A percentile compares a stretch with the other conserved stretches of the same genome.
Conservation (phyloP, 2,113 vertebrate genomes). For the Elachura formosa region DNA sequence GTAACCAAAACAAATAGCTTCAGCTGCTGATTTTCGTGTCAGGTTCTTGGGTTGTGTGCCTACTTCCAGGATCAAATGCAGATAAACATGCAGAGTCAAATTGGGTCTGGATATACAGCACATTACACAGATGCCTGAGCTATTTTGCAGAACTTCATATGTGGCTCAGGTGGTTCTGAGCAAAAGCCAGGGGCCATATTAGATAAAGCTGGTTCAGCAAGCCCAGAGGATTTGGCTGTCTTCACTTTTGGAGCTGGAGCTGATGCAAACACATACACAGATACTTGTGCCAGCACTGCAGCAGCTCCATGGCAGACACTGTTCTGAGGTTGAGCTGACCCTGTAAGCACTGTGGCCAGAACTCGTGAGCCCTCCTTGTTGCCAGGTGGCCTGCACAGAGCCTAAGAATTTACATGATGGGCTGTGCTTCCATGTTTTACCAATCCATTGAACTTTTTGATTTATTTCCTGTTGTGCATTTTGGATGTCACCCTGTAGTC, state of each 20-base stretch:
- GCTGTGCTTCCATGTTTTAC: not conserved
- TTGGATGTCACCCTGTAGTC: not conserved
- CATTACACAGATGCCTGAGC: not conserved
- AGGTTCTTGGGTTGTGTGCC: not conserved
- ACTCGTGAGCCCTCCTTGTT: fast-evolving
- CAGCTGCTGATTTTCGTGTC: not conserved
- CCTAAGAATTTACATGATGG: not conserved
- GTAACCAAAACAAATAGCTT: not conserved
- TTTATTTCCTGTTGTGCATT: not conserved
- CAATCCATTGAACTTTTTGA: not conserved
- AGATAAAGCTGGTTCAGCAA: not conserved
- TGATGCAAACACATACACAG: not conserved
- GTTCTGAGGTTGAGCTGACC: not conserved
- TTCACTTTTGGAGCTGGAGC: not conserved
- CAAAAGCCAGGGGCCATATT: not conserved
- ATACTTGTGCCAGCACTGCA: not conserved
- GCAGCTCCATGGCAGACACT: not conserved
- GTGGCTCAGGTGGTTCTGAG: not conserved
- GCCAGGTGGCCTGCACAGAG: not conserved
- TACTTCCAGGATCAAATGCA: not conserved
- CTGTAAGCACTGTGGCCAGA: not conserved
- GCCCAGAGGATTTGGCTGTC: not conserved
- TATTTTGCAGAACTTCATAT: not conserved
- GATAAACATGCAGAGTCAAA: not conserved
- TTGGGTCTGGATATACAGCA: not conserved